Percentiles rank a stretch among this genome's conserved stretches.
These are phyloP conservation scores for Limosa lapponica DNA, from an alignment of 2,797 vertebrate species.

Conservation along the genomic window DNA sequence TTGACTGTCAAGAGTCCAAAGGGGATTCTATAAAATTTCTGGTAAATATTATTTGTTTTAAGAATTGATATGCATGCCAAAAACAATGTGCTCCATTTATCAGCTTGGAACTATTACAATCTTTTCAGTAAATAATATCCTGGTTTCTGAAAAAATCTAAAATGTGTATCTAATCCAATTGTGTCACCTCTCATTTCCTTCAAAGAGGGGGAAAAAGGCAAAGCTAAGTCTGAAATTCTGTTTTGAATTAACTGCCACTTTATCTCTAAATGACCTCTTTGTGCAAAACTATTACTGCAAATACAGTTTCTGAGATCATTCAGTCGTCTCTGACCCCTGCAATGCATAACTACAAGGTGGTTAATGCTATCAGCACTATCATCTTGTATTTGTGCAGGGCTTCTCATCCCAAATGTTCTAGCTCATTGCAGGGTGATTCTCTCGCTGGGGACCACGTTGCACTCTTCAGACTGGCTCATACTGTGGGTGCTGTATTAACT, in stretches of 20 bases:
- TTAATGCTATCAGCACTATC: slow-evolving; percentile 24
- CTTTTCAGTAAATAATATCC: slow-evolving; percentile 44
- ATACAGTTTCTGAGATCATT: slow-evolving; percentile 24
- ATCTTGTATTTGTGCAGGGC: neutral
- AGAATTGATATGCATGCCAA: slow-evolving; percentile 48
- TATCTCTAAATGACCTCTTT: slow-evolving; percentile 61
- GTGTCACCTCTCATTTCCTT: slow-evolving; percentile 56
- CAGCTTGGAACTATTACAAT: slow-evolving; percentile 18
- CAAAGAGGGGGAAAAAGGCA: neutral
- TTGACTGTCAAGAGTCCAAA: neutral
- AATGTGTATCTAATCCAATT: slow-evolving; percentile 34
- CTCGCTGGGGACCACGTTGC: neutral
- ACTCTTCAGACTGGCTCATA: neutral
- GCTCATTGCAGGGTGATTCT: neutral
- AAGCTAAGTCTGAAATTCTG: slow-evolving; percentile 33
- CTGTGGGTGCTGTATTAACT: neutral
- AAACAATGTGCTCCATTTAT: slow-evolving; percentile 62
- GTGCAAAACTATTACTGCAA: slow-evolving; percentile 43
- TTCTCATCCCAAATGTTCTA: neutral
- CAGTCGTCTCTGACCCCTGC: neutral
- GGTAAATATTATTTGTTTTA: slow-evolving; percentile 36
- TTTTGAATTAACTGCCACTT: slow-evolving; percentile 54
- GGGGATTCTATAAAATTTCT: neutral
- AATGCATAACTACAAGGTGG: neutral
- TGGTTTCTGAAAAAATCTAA: slow-evolving; percentile 40